These are phyloP conservation scores for Bubo blakistoni DNA, from an alignment of 2,113 vertebrate species.

Conservation along the genomic window DNA sequence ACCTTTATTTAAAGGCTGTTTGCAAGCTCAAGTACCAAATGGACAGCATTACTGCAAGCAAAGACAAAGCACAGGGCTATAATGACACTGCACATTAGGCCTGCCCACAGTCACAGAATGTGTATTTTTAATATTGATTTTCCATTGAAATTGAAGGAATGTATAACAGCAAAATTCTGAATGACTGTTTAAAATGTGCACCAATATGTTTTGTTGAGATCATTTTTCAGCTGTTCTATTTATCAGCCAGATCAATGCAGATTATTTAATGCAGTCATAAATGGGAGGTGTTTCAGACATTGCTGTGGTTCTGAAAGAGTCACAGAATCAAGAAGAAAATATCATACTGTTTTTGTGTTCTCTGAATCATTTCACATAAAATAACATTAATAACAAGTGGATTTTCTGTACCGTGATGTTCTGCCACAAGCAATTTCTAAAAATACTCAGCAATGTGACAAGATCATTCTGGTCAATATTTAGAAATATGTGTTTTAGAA, in stretches of 20 bases:
- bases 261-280: background rate
- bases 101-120: constrained; percentile 80
- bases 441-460: background rate
- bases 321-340: constrained; percentile 23
- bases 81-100: constrained; percentile 73
- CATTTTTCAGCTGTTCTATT: background rate
- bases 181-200: constrained; percentile 65
- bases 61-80: constrained; percentile 74
- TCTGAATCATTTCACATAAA: background rate
- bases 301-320: constrained; percentile 9
- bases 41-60: constrained; percentile 65
- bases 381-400: background rate
- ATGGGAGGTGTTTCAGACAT: background rate
- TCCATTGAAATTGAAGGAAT: constrained; percentile 19
- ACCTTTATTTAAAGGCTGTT: constrained; percentile 69
- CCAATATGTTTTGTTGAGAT: constrained; percentile 19
- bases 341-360: background rate
- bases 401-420: background rate
- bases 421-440: background rate
- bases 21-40: constrained; percentile 69
- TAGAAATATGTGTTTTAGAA: background rate
- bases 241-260: constrained; percentile 7
- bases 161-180: background rate
- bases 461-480: background rate
- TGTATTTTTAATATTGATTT: constrained; percentile 3